Conservation (phyloP, 2,797 vertebrate species). For the Heteromormyrus szaboi region DNA sequence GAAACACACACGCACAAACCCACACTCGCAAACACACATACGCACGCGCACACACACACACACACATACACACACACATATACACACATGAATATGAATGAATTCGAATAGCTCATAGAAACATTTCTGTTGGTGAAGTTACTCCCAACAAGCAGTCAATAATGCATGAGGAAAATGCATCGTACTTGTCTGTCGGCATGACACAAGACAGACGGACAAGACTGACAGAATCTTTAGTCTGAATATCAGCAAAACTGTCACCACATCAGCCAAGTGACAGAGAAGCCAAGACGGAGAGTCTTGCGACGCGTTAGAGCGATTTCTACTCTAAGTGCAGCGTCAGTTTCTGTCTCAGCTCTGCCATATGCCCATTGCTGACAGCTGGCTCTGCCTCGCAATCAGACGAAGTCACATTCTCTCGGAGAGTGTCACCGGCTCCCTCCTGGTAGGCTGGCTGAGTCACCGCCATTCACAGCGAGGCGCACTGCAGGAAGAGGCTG, state of each 20-base stretch:
- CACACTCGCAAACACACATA: no score
- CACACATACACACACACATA: neutral
- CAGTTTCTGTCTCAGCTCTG: slow-evolving; percentile 45
- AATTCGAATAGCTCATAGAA: neutral
- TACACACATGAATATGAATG: neutral
- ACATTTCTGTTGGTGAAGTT: slow-evolving; percentile 24
- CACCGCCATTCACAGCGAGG: neutral
- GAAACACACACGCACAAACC: no score
- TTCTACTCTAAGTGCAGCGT: slow-evolving; percentile 41
- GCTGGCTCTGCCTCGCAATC: neutral
- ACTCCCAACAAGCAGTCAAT: slow-evolving; percentile 58
- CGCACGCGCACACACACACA: neutral
- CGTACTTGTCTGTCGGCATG: slow-evolving; percentile 57
- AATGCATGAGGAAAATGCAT: slow-evolving; percentile 60
- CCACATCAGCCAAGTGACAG: slow-evolving; percentile 33
- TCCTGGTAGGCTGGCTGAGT: neutral
- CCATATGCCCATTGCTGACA: slow-evolving; percentile 28
- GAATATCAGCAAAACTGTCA: neutral
- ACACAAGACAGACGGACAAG: slow-evolving; percentile 35
- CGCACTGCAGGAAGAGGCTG: neutral
- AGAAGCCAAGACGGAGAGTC: slow-evolving; percentile 35
- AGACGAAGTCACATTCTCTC: slow-evolving; percentile 2
- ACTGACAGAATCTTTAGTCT: neutral
- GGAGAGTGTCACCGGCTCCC: neutral
- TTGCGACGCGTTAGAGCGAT: slow-evolving; percentile 29